phyloP scores from a whole-genome alignment of 2,888 invertebrate genomes.

The Sacculina carcini region DNA sequence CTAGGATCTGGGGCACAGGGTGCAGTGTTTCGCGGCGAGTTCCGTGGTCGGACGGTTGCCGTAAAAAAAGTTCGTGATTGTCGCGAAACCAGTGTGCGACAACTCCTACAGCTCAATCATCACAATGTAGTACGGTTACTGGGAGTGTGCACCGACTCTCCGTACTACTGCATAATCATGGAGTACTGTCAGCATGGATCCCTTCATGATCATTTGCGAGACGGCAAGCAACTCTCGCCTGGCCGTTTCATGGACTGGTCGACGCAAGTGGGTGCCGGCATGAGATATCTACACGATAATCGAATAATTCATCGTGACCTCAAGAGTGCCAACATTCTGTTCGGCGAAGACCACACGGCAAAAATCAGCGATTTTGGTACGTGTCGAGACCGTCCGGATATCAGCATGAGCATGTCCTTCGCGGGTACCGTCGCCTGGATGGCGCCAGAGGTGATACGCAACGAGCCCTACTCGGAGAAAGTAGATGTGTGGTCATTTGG shows the following conservation, averaged over 20 bases:
- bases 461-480: constrained; percentile 86
- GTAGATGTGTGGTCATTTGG: constrained; percentile 98
- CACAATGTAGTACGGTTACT: constrained; percentile 78
- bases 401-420: constrained; percentile 88
- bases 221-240: constrained; percentile 60
- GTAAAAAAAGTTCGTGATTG: constrained; percentile 84
- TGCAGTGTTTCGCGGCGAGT: constrained; percentile 65
- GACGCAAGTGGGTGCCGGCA: constrained; percentile 80
- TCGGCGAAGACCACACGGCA: constrained; percentile 47
- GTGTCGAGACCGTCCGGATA: constrained; percentile 76
- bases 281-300: constrained; percentile 82
- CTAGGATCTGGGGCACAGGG: constrained; percentile 89
- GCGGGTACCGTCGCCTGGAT: constrained; percentile 98
- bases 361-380: constrained; percentile 98
- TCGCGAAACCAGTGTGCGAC: constrained; percentile 74
- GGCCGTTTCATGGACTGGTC: constrained; percentile 69
- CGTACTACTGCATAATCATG: constrained; percentile 88
- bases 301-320: constrained; percentile 95
- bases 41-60: constrained; percentile 48
- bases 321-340: constrained; percentile 86
- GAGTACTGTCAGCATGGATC: constrained; percentile 92
- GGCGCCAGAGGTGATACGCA: constrained; percentile 94
- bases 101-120: constrained; percentile 71
- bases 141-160: constrained; percentile 76
- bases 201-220: constrained; percentile 62